Conservation (phyloP, 2,888 invertebrate species). For the Hylaea fasciaria region DNA sequence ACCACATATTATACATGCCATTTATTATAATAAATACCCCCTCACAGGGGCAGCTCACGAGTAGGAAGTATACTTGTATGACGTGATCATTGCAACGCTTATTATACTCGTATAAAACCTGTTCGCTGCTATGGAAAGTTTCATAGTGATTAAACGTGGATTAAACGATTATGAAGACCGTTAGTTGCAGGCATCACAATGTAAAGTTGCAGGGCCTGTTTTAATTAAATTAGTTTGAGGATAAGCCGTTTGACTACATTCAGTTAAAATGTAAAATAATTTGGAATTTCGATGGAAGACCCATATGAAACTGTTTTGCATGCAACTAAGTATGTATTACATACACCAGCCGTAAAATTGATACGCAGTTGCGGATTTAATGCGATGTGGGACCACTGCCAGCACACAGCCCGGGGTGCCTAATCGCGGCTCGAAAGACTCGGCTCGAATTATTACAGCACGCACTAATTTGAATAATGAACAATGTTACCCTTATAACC, state of each 20-base stretch:
- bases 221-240: neutral
- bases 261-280: too few relatives aligned
- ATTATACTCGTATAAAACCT: slow-evolving; percentile 51
- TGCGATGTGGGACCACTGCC: slow-evolving; percentile 20
- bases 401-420: slow-evolving; percentile 46
- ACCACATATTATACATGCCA: slow-evolving; percentile 64
- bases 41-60: slow-evolving; percentile 63
- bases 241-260: neutral
- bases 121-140: slow-evolving; percentile 45
- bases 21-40: slow-evolving; percentile 74
- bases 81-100: slow-evolving; percentile 57
- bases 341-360: slow-evolving; percentile 4
- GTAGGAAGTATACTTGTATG: slow-evolving; percentile 64
- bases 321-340: slow-evolving; percentile 19
- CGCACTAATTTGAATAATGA: slow-evolving; percentile 82
- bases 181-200: slow-evolving; percentile 1
- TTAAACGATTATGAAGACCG: slow-evolving; percentile 20
- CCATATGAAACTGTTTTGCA: slow-evolving; percentile 7
- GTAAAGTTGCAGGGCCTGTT: neutral
- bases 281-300: slow-evolving; percentile 4
- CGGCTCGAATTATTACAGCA: slow-evolving; percentile 76
- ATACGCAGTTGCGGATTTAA: slow-evolving; percentile 33
- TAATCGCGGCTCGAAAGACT: slow-evolving; percentile 63
- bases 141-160: slow-evolving; percentile 9
- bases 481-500: slow-evolving; percentile 75